phyloP scores from a whole-genome alignment of 1,140 invertebrate species.

The Drosophila pectinifera region DNA sequence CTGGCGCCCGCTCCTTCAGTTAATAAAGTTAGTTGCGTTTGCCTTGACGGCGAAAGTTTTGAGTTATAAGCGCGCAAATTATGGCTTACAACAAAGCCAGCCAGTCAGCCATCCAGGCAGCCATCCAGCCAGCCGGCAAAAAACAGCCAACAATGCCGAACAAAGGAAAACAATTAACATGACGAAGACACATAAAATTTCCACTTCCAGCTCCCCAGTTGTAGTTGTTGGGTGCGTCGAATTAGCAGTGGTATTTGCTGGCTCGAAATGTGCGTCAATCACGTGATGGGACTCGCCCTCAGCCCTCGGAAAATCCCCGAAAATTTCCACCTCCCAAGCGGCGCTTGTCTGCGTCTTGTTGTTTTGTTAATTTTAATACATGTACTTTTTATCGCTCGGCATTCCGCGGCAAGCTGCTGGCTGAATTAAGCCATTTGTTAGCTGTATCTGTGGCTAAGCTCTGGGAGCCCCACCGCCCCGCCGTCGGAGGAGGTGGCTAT shows the following conservation, averaged over 20 bases:
- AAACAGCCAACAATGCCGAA: slow-evolving; percentile 44
- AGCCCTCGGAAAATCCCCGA: slow-evolving; percentile 18
- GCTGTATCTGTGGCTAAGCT: slow-evolving; percentile 52
- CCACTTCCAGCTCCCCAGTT: slow-evolving; percentile 28
- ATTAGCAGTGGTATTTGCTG: slow-evolving; percentile 49
- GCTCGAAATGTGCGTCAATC: slow-evolving; percentile 68
- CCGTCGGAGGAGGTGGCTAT: slow-evolving; percentile 13
- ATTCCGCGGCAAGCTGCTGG: slow-evolving; percentile 36
- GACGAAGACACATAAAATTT: slow-evolving; percentile 81
- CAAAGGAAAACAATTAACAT: slow-evolving; percentile 78
- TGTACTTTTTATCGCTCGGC: slow-evolving; percentile 69
- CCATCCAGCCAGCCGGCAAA: slow-evolving; percentile 23
- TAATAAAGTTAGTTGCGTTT: slow-evolving; percentile 81
- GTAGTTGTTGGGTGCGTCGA: slow-evolving; percentile 53
- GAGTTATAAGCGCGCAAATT: slow-evolving; percentile 78
- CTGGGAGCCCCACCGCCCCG: slow-evolving; percentile 4
- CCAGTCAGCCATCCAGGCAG: slow-evolving; percentile 14
- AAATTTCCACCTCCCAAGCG: slow-evolving; percentile 5
- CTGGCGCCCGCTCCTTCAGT: slow-evolving; percentile 55
- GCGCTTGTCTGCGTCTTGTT: slow-evolving; percentile 64
- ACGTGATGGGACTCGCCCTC: slow-evolving; percentile 55
- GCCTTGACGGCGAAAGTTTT: slow-evolving; percentile 64
- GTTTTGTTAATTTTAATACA: slow-evolving; percentile 77
- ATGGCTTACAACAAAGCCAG: slow-evolving; percentile 70
- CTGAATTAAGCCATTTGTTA: slow-evolving; percentile 61